A percentile compares a stretch with the other conserved stretches of the same genome.
These are phyloP conservation scores for Plestiodon gilberti DNA, from an alignment of 2,113 vertebrate genomes.

Conservation along the genomic window DNA sequence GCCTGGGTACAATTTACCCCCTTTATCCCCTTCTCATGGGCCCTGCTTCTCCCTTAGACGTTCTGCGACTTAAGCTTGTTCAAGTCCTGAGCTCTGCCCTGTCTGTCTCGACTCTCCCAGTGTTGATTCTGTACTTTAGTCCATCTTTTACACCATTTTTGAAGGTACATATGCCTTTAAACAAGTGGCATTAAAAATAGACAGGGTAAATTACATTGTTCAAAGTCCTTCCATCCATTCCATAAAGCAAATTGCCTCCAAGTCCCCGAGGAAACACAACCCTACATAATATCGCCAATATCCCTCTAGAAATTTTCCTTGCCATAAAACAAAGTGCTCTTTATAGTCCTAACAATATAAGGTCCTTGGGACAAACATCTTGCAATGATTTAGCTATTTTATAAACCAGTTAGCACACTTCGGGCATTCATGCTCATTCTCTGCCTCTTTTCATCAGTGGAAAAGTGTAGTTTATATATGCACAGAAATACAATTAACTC, in stretches of 20 bases:
- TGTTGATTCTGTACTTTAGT: neutral
- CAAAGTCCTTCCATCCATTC: constrained; percentile 7
- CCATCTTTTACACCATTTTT: neutral
- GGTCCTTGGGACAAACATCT: constrained; percentile 9
- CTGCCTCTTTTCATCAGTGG: neutral
- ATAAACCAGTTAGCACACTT: neutral
- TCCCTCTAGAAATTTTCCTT: constrained; percentile 12
- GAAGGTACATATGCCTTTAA: constrained; percentile 3
- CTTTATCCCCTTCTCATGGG: too few species aligned
- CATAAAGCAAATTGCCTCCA: constrained; percentile 4
- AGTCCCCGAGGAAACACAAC: neutral
- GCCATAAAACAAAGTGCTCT: constrained; percentile 21
- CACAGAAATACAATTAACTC: neutral
- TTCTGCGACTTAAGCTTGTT: neutral
- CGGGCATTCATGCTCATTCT: neutral
- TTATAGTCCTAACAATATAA: constrained; percentile 22
- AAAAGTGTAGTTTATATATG: constrained; percentile 5
- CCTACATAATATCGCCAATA: neutral
- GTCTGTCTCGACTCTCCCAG: neutral
- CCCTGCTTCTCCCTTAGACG: too few species aligned
- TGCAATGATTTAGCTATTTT: constrained; percentile 17
- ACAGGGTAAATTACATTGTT: constrained; percentile 11
- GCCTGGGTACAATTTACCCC: too few species aligned
- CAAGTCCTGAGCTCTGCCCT: neutral
- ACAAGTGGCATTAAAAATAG: neutral